A percentile compares a stretch with the other conserved stretches of the same genome.
Conservation (phyloP, 2,113 vertebrate species). For the Dipodomys spectabilis region DNA sequence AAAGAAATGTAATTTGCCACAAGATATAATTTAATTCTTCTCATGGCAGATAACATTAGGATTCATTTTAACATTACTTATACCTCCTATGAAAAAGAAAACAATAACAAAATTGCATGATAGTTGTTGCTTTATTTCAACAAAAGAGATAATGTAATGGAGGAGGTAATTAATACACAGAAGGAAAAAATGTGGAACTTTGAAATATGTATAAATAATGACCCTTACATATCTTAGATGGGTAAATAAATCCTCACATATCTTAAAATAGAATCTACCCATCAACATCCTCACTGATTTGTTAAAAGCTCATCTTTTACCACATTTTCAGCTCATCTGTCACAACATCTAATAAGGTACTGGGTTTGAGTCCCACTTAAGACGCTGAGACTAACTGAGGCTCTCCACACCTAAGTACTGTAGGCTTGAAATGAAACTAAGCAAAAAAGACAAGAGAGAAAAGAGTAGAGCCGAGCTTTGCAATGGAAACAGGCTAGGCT, state of each 20-base stretch:
- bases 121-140: slow-evolving; percentile 38
- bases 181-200: neutral
- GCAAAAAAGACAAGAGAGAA: slow-evolving; percentile 11
- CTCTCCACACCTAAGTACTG: neutral
- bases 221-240: neutral
- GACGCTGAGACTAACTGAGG: neutral
- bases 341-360: neutral
- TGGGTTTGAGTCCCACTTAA: neutral
- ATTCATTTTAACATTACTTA: slow-evolving; percentile 19
- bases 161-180: neutral
- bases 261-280: neutral
- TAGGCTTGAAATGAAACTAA: neutral
- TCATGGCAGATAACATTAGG: neutral
- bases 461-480: neutral
- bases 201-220: neutral
- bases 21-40: slow-evolving; percentile 59
- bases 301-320: neutral
- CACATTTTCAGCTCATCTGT: neutral
- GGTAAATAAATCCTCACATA: neutral
- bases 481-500: neutral
- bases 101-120: neutral
- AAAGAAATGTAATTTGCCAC: neutral
- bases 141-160: slow-evolving; percentile 14
- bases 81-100: slow-evolving; percentile 42
- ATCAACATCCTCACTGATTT: neutral